Base-by-base conservation (phyloP, 1,140 invertebrate genomes). In the Lanistes nyassanus region DNA sequence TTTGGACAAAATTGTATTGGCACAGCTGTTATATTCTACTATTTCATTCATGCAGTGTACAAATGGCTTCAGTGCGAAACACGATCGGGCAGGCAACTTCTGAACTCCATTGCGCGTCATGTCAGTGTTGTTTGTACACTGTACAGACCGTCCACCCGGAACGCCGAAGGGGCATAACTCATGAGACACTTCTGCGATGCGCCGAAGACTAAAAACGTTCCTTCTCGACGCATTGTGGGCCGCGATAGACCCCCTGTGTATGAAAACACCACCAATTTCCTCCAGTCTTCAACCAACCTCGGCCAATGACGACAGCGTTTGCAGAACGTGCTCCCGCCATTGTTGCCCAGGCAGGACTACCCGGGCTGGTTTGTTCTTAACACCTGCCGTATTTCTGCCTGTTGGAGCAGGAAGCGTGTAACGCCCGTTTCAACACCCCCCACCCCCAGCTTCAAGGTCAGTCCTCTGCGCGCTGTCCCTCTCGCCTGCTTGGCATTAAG, bases 261-360 rank as follows among this genome's bases (percentile, higher is more conserved):
- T 67, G 65, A 67, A 67, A 67, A 67, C 65, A 67, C n/a, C 37
- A 39, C 42, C 65, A 67, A 67, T 67, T 67, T 37, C 65, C 11
- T n/a, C 4, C 65, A n/a, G 23, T 42, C 65, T 37, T 26, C 65
- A 42, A 31, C 36, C 65, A 67, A 67, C 34, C 65, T 13, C 65
- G 36, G 42, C 21, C 34, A 42, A 37, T 37, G 65, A 42, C 29
- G 16, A 23, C 34, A 37, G 42, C 16, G 42, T 67, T 67, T 67
- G 37, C 65, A 36, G 65, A 67, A 67, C 65, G 65, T 67, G 65
- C 65, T 9, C 26, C 19, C 7, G 37, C 39, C 37, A 42, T 67
- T 42, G 65, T 67, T 34, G 36, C 65, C n/a, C 23, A 23, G 42
- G 65, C 37, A 3, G 5, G 26, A 6, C n/a, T 19, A 29, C 62